Base-by-base conservation (phyloP, 2,113 vertebrate species). In the Python bivittatus region DNA sequence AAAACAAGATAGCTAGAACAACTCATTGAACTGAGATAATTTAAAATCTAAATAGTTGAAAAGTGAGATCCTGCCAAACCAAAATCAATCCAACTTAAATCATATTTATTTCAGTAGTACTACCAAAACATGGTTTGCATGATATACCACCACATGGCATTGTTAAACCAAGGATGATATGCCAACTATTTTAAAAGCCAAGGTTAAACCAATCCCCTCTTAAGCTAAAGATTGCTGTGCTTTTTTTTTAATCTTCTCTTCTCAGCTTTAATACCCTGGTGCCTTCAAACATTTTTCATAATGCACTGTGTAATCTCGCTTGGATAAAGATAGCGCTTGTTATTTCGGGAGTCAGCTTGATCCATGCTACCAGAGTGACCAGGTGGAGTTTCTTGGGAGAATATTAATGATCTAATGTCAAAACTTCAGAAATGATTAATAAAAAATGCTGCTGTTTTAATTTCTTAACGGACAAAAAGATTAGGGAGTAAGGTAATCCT, bases 361-460 rank as follows among this genome's bases (percentile, higher is more conserved):
- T 88, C 87, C 92, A 17, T 56, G 79, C 84, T 90, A 23, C 94
- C 44, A 96, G 93, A 83, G 4, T 92, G 15, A 86, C 2, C 48
- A 48, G 0, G 72, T 94, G 11, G 72, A 11, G 58, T 96, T 56
- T 20, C 60, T 52, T 5, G 42, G 68, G 84, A 91, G 93, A 95
- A 94, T 84, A 2, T 22, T 94, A 84, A 91, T 92, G 89, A 89
- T 88, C 4, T 72, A 93, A 90, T 89, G n/a, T 79, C 91, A 91
- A 96, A 96, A 83, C 29, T 88, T 92, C 60, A 93, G 91, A 61
- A 96, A 93, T 93, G 92, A 87, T 15, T 93, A 91, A 92, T 92
- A 68, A 94, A 96, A 60, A 96, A 94, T 91, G 27, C 89, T 88
- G 53, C 91, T 92, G 48, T 93, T 92, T 86, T 56, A 64, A 79